Base-by-base conservation (phyloP, 1,140 invertebrate species). In the Pygmarrhopalites habei region DNA sequence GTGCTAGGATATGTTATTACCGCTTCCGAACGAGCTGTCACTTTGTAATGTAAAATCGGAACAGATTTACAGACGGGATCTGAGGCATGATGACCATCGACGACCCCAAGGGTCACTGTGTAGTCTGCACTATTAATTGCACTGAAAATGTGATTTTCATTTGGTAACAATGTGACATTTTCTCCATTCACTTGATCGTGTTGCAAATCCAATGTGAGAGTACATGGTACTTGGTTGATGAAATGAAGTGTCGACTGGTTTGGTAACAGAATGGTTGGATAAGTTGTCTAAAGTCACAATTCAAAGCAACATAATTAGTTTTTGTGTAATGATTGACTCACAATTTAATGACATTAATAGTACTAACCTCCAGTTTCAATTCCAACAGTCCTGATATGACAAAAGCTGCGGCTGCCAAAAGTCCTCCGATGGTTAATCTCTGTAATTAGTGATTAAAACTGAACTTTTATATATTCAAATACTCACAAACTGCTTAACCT, bases 361-460 rank as follows among this genome's bases (percentile, higher is more conserved):
- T 10, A 49, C 47, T 41, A 58, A 67, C 65, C 82, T 95, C 83
- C 32, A 96, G 77, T 71, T 85, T 75, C 1, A 91, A 70, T 78
- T 97, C 89, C 1, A 97, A 80, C 35, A 92, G 71, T 21, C 84
- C 93, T 17, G 95, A 93, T 30, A 93, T 79, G n/a, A 90, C 74
- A 74, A 98, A 98, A 0, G 95, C 85, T 2, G 85, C 32, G 5
- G 85, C 85, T 14, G 90, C 90, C 2, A 98, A 75, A n/a, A 93
- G 68, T 57, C 94, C 93, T 32, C 95, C 66, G 52, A 82, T 77
- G 0, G 82, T 81, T 64, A 96, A 83, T 73, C 88, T 84, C 66
- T 89, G 85, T 28, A n/a, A n/a, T n/a, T n/a, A n/a, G n/a, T n/a
- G n/a, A n/a, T n/a, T n/a, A n/a, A n/a, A n/a, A n/a, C n/a, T n/a